These are phyloP conservation scores for Leontopithecus rosalia DNA, from an alignment of 2,797 vertebrate species.

Conservation along the genomic window DNA sequence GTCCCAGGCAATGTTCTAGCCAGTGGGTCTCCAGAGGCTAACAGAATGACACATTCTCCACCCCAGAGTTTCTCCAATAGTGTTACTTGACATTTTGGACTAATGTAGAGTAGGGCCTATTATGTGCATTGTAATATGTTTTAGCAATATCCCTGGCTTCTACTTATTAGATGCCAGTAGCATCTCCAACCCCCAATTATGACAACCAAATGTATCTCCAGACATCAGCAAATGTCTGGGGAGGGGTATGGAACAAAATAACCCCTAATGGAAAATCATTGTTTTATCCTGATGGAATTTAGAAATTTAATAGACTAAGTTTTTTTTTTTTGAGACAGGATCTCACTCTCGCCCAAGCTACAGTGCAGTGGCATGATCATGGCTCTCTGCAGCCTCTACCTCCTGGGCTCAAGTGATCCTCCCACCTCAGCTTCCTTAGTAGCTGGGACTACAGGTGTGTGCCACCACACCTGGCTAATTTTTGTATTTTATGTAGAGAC, in stretches of 20 bases:
- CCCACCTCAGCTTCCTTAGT: too few species aligned
- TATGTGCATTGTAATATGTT: background rate
- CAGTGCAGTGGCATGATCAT: too few species aligned
- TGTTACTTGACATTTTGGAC: background rate
- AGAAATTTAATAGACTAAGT: background rate
- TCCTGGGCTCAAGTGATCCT: too few species aligned
- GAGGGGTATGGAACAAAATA: background rate
- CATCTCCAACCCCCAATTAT: background rate
- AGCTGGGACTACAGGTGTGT: too few species aligned
- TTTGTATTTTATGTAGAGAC: background rate
- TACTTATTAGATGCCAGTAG: background rate
- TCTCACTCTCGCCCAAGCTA: too few species aligned
- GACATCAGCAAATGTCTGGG: background rate
- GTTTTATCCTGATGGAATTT: background rate
- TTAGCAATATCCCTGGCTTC: background rate
- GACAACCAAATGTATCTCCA: slow-evolving; percentile 35
- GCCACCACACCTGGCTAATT: too few species aligned
- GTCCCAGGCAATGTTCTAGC: background rate
- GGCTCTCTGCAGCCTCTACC: too few species aligned
- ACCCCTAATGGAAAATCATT: background rate
- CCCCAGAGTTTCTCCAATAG: background rate
- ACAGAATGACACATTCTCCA: slow-evolving; percentile 7
- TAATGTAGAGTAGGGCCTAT: background rate
- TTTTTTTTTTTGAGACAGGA: too few species aligned
- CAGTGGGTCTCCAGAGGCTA: background rate